Evolutionary conservation across 2,888 invertebrate genomes (phyloP), one percentile per base, ranked within the genome.

Genomic region (Phortica okadai): DNA sequence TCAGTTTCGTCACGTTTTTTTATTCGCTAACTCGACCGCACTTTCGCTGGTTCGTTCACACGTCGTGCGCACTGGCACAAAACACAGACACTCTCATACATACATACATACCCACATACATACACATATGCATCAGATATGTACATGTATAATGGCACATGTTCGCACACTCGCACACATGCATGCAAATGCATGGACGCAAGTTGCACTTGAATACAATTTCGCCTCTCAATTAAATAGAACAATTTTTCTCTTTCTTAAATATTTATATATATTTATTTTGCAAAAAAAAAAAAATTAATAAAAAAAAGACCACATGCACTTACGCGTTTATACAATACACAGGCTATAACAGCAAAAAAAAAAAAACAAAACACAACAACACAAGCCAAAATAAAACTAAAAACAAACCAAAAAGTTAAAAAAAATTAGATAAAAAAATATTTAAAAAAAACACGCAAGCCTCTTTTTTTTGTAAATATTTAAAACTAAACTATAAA

Each of bases 21-120:
- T 84, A 83, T 80, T 80, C 81, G 83, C 83, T 84, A 79, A 25
- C 41, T 70, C 76, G 78, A 80, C 81, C 82, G 77, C 75, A 79
- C 78, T 80, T 79, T 73, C 80, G 62, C 76, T 78, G 76, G 80
- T 81, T 81, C 76, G 76, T 78, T 77, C 78, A 82, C 79, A 78
- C 76, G 75, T 67, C 50, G 69, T 62, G 42, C 58, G 50, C 78
- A 77, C 77, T 41, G n/a, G 76, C 77, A 69, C 50, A 6, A 44
- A 25, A n/a, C 59, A 3, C 16, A 59, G 1, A 59, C 16, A n/a
- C 16, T 3, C 59, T 16, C 59, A 69, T 74, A 79, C 74, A 69
- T 54, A 67, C 54, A 76, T 64, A 77, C 45, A 41, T 72, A 67
- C 67, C 54, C 73, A 59, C 42, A 56, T n/a, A 73, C 74, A 75